Evolutionary conservation across 2,113 vertebrate species (phyloP).

Genomic region (Heterocephalus glaber): DNA sequence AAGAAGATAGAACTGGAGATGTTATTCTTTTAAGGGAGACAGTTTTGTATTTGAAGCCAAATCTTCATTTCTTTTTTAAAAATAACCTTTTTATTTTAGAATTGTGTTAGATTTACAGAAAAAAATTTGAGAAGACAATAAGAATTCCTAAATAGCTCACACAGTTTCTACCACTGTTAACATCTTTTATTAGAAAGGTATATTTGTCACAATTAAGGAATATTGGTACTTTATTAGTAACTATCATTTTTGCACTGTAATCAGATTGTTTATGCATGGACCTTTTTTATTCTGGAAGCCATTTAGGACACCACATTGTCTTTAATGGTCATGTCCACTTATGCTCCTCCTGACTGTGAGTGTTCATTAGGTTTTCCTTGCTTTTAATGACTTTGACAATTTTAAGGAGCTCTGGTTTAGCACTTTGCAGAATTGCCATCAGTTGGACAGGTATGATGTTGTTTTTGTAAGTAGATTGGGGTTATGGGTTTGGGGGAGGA

Average conservation of each 20-base stretch:
- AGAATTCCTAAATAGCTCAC: slow-evolving; percentile 31
- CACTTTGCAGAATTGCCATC: not conserved
- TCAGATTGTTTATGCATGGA: not conserved
- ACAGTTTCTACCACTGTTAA: not conserved
- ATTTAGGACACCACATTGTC: not conserved
- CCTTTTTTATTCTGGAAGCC: not conserved
- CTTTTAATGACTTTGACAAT: not conserved
- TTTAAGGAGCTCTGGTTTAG: not conserved
- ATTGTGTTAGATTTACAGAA: slow-evolving; percentile 59
- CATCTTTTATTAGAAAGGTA: not conserved
- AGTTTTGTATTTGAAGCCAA: slow-evolving; percentile 42
- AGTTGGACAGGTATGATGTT: not conserved
- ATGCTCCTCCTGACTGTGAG: not conserved
- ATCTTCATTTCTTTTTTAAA: slow-evolving; percentile 58
- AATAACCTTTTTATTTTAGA: slow-evolving; percentile 67
- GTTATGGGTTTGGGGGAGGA: not conserved
- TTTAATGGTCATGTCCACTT: not conserved
- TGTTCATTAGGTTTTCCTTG: not conserved
- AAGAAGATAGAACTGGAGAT: not conserved
- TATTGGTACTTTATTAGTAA: not conserved
- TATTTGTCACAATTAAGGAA: not conserved
- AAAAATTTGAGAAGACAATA: slow-evolving; percentile 10
- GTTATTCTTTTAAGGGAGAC: slow-evolving; percentile 34
- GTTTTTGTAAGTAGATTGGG: not conserved
- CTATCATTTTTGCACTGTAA: not conserved